Evolutionary conservation across 2,113 vertebrate genomes (phyloP).

Genomic region (Dendropsophus ebraccatus): DNA sequence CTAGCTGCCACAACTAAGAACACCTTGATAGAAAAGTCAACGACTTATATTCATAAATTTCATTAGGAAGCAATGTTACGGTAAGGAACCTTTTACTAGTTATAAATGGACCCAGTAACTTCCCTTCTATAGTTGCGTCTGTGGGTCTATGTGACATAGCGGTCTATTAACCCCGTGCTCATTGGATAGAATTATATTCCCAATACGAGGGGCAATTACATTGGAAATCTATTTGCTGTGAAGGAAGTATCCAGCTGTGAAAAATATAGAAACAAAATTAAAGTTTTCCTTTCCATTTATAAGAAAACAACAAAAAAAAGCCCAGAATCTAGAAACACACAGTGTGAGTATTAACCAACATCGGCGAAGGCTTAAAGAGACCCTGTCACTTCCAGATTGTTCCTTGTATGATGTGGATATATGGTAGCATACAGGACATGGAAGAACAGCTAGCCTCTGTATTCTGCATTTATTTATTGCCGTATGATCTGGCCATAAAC

Average conservation of each 20-base stretch:
- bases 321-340: neutral
- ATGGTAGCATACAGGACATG: no score
- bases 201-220: slow-evolving; percentile 11
- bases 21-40: no score
- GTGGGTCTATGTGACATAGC: neutral
- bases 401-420: no score
- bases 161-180: neutral
- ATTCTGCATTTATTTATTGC: no score
- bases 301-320: slow-evolving; percentile 30
- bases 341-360: neutral
- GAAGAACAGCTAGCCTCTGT: no score
- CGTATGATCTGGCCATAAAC: no score
- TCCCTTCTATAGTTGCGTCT: neutral
- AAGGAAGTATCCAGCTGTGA: slow-evolving; percentile 8
- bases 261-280: slow-evolving; percentile 38
- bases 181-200: neutral
- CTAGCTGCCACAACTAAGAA: no score
- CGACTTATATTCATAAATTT: neutral
- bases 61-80: neutral
- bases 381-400: no score
- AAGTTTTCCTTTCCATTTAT: slow-evolving; percentile 12
- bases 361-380: neutral
- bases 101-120: neutral
- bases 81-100: neutral
- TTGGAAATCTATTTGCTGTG: neutral